Conservation (phyloP, 2,113 vertebrate species). For the Sinocyclocheilus rhinocerous region DNA sequence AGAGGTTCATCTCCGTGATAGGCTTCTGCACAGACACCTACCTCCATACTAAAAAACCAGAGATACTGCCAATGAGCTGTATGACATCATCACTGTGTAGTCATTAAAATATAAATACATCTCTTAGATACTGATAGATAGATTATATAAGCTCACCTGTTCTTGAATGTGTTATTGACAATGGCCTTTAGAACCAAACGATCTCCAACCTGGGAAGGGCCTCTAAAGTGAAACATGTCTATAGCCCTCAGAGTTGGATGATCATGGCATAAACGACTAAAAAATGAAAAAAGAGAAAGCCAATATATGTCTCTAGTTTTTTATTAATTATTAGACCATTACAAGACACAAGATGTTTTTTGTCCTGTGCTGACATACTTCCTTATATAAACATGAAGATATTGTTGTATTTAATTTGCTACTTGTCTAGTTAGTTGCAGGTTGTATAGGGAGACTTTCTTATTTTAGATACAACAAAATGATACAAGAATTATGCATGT, state of each 20-base stretch:
- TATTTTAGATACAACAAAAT: background rate
- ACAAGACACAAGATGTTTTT: background rate
- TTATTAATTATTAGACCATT: background rate
- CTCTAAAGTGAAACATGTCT: conserved; percentile 98
- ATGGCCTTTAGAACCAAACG: conserved; percentile 93
- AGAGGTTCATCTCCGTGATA: conserved; percentile 77
- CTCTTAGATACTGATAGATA: background rate
- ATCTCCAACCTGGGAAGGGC: conserved; percentile 92
- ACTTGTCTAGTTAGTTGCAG: background rate
- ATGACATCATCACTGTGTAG: background rate
- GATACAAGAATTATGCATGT: too few relatives aligned
- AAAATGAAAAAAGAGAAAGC: background rate
- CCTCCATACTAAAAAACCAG: conserved; percentile 85
- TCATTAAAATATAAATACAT: background rate
- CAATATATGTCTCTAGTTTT: background rate
- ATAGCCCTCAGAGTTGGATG: conserved; percentile 89
- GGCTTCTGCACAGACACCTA: conserved; percentile 90
- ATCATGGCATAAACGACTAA: conserved; percentile 87
- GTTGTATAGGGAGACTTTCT: background rate
- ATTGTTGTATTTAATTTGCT: background rate
- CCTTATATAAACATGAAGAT: background rate
- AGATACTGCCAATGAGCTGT: background rate
- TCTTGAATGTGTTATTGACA: conserved; percentile 94
- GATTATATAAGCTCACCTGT: conserved; percentile 76
- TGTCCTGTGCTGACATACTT: background rate